These are phyloP conservation scores for Anarsia innoxiella DNA, from an alignment of 2,888 invertebrate genomes.

Conservation along the genomic window DNA sequence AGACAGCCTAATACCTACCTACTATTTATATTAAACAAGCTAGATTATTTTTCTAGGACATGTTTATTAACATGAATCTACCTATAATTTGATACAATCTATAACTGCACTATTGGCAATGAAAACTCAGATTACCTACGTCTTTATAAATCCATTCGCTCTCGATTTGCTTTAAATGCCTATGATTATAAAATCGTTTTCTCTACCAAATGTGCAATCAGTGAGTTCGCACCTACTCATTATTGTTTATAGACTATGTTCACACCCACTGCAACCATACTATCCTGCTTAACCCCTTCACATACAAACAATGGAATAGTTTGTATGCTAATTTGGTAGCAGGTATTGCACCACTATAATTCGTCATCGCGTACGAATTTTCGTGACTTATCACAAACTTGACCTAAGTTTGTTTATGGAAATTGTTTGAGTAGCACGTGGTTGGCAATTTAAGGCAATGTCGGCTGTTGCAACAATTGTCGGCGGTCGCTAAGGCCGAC, in stretches of 20 bases:
- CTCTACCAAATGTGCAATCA: constrained; percentile 2
- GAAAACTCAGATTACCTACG: too few species aligned
- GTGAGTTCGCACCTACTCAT: constrained; percentile 1
- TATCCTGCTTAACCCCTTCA: constrained; percentile 20
- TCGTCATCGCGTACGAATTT: constrained; percentile 14
- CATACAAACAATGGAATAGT: constrained; percentile 30
- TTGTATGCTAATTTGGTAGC: constrained; percentile 29
- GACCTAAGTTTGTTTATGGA: constrained; percentile 15
- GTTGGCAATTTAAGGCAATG: constrained; percentile 24
- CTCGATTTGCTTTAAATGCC: constrained; percentile 1
- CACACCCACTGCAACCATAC: constrained; percentile 9
- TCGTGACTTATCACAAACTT: constrained; percentile 14
- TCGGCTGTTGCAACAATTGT: constrained; percentile 25
- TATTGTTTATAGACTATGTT: constrained; percentile 3
- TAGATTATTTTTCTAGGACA: too few species aligned
- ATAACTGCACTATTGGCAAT: too few species aligned
- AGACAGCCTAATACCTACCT: too few species aligned
- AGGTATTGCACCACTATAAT: constrained; percentile 17
- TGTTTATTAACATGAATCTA: too few species aligned
- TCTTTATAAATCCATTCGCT: neutral
- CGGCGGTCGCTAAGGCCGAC: constrained; percentile 30
- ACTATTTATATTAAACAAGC: too few species aligned
- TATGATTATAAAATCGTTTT: constrained; percentile 7
- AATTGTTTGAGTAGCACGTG: constrained; percentile 17
- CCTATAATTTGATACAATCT: too few species aligned